Conservation (phyloP, 1,140 invertebrate species). For the Bactericera cockerelli region DNA sequence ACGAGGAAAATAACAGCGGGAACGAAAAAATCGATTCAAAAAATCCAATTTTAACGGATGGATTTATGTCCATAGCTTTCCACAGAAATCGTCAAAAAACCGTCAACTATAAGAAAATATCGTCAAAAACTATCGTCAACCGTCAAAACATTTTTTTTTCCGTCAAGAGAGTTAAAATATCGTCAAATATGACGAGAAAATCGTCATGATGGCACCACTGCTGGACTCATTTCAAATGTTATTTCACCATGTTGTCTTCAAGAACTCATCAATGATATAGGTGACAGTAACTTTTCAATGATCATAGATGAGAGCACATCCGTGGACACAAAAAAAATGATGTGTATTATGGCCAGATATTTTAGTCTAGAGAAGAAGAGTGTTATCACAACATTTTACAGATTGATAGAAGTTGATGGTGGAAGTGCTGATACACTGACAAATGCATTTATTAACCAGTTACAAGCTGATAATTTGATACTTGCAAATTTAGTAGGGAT, state of each 20-base stretch:
- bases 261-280: slow-evolving; percentile 10
- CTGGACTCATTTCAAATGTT: slow-evolving; percentile 10
- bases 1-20: no score
- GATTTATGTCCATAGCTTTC: no score
- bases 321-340: slow-evolving; percentile 6
- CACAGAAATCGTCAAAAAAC: no score
- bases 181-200: no score
- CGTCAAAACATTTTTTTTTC: no score
- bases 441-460: neutral
- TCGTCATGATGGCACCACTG: no score
- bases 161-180: no score
- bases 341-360: slow-evolving; percentile 9
- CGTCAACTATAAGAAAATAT: no score
- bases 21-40: no score
- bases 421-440: neutral
- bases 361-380: neutral
- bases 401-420: slow-evolving; percentile 8
- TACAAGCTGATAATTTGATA: neutral
- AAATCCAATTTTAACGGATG: no score
- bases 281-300: slow-evolving; percentile 7
- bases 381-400: slow-evolving; percentile 11
- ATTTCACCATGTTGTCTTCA: neutral
- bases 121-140: no score
- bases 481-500: slow-evolving; percentile 11
- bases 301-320: slow-evolving; percentile 11